Evolutionary conservation across 1,140 invertebrate genomes (phyloP).

Genomic region (Steinernema feltiae): DNA sequence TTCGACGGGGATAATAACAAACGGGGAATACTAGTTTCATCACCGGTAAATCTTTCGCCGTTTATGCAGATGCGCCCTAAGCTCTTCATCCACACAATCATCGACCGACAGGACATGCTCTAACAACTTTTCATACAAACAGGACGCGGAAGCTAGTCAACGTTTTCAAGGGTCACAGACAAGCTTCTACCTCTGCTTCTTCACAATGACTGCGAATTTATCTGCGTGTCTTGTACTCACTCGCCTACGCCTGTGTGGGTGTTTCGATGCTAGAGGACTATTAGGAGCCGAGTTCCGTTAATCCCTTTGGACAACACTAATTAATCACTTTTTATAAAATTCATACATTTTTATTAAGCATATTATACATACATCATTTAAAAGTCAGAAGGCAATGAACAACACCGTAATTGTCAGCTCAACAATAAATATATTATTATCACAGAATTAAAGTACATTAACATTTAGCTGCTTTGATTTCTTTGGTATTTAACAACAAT

Average conservation of each 20-base stretch:
- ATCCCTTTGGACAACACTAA: not conserved
- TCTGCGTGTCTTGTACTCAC: not conserved
- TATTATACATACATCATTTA: no score
- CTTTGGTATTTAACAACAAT: not conserved
- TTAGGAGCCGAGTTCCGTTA: not conserved
- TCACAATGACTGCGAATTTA: not conserved
- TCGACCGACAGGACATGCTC: not conserved
- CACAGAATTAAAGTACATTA: no score
- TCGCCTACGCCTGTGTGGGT: no score
- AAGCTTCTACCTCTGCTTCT: not conserved
- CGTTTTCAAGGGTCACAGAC: not conserved
- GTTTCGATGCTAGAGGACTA: not conserved
- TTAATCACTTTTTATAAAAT: no score
- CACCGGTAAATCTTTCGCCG: constrained; percentile 11
- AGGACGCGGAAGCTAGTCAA: no score
- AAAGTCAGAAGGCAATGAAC: no score
- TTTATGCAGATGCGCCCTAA: constrained; percentile 10
- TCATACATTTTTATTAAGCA: no score
- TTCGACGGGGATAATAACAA: not conserved
- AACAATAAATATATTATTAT: not conserved
- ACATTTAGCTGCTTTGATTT: no score
- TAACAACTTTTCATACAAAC: not conserved
- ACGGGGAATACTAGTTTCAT: constrained; percentile 5
- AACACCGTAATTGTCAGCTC: not conserved
- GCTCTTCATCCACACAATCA: not conserved